phyloP scores from a whole-genome alignment of 2,888 invertebrate species.

The Acanthoscelides obtectus region DNA sequence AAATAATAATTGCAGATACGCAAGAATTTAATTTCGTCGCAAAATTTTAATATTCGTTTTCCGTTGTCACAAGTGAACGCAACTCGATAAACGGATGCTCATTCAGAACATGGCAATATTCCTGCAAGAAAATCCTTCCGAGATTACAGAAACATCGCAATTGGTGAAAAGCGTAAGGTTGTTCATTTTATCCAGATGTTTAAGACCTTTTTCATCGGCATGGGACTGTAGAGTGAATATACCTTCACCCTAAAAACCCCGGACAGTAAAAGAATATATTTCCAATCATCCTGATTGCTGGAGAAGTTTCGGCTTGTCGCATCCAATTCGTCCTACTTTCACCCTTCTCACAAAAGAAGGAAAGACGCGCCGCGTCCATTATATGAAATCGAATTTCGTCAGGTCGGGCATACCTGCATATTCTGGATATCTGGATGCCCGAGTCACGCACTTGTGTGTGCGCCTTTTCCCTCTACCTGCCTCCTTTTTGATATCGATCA shows the following conservation, averaged over 20 bases:
- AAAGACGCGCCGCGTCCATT: neutral
- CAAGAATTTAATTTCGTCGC: too few relatives aligned
- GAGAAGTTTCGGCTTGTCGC: neutral
- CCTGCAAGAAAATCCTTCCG: too few relatives aligned
- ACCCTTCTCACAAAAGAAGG: neutral
- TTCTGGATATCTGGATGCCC: neutral
- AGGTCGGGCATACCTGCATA: neutral
- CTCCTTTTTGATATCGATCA: neutral
- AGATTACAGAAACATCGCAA: too few relatives aligned
- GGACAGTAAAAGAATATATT: neutral
- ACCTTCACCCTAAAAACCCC: neutral
- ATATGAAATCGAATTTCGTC: neutral
- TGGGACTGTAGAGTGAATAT: neutral
- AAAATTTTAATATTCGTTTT: too few relatives aligned
- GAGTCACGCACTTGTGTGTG: neutral
- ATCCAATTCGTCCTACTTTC: neutral
- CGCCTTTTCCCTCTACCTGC: neutral
- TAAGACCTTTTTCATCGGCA: neutral
- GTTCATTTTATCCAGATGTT: too few relatives aligned
- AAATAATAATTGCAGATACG: too few relatives aligned
- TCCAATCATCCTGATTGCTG: neutral
- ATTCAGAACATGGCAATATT: too few relatives aligned
- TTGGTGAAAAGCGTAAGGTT: too few relatives aligned
- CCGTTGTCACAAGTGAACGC: too few relatives aligned
- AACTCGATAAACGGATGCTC: too few relatives aligned